Evolutionary conservation across 2,888 invertebrate species (phyloP), one percentile per base, ranked within the genome.

Genomic region (Rotaria magnacalcarata): DNA sequence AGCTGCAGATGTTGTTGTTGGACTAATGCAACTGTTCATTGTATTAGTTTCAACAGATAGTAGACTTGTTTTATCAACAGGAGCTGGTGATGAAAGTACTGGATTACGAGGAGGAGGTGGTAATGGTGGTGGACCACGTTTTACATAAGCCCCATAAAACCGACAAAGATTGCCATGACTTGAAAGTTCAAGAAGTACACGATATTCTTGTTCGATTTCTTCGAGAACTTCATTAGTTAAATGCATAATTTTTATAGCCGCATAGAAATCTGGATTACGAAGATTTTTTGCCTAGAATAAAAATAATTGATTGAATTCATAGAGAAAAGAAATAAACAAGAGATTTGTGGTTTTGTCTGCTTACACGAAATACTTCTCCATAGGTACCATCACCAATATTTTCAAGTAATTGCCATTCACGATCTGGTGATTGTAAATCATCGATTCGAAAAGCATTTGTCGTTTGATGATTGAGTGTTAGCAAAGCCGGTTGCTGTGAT

Each of bases 141-240:
- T 94, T 88, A 94, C 93, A 91, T 94, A 96, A 75, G 94, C 94
- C 43, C 96, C 96, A 90, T 95, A 94, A 91, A 96, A 96, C 88
- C 94, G 94, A 0, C 95, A 94, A 84, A 96, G 91, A 91, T 96
- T 95, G 0, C 93, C 92, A 90, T 95, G 95, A 58, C 92, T 92
- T 34, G 89, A 88, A 88, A 94, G 93, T 89, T 95, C 95, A 86
- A 94, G 93, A 19, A 96, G 92, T 21, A 96, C 94, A 88, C 93
- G 93, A 90, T 95, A 96, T 91, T 96, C 96, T 89, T 96, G 95
- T 89, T 95, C 94, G 86, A 96, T 94, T 89, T 93, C 92, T 14
- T 93, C 92, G 88, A 94, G 93, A 88, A 93, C 93, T 87, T 94
- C 94, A 87, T 93, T 93, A 16, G 93, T 93, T 87, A 94, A 93